Evolutionary conservation across 23 tunicate species (phyloP).

Genomic region (Botrylloides violaceus): DNA sequence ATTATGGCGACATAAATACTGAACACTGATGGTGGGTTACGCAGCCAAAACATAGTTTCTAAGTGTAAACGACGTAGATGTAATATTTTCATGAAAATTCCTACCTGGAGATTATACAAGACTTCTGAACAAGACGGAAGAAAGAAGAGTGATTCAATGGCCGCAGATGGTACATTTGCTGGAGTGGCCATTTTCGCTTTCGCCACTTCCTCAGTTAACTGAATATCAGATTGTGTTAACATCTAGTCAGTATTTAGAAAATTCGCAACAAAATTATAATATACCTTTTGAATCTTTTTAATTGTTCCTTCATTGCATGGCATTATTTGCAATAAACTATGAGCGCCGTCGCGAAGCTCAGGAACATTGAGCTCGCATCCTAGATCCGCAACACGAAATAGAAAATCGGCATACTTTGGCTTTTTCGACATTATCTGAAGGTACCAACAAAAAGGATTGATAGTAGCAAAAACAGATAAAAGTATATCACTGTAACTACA

Average conservation of each 20-base stretch:
- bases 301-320: constrained; percentile 24
- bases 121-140: constrained; percentile 19
- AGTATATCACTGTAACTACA: too few relatives aligned
- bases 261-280: too few relatives aligned
- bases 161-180: constrained; percentile 19
- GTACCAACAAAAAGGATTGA: neutral
- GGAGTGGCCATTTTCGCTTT: constrained; percentile 20
- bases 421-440: constrained; percentile 23
- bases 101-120: constrained; percentile 28
- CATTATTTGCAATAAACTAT: constrained; percentile 12
- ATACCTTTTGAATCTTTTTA: constrained; percentile 8
- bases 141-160: constrained; percentile 15
- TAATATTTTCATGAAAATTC: too few relatives aligned
- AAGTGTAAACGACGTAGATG: too few relatives aligned
- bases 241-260: too few relatives aligned
- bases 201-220: constrained; percentile 19
- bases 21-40: too few relatives aligned
- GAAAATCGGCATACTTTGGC: constrained; percentile 13
- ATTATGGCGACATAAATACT: too few relatives aligned
- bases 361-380: constrained; percentile 22
- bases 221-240: neutral
- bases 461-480: neutral
- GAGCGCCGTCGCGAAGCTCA: constrained; percentile 27
- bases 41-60: too few relatives aligned
- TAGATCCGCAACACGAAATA: constrained; percentile 23